Base-by-base conservation (phyloP, 2,888 invertebrate species). In the Trichopria drosophilae region DNA sequence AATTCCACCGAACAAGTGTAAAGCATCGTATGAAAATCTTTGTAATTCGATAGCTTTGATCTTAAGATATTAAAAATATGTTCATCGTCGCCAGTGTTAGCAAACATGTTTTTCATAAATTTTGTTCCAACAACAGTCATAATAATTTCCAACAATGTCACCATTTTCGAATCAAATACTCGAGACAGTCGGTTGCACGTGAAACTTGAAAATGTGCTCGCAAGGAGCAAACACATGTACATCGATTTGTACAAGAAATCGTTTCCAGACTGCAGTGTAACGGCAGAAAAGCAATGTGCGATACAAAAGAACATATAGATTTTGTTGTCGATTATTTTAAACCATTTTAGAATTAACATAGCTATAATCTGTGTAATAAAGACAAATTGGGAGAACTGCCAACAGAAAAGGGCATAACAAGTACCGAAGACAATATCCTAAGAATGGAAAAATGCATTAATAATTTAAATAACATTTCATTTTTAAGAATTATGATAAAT, bases 351-450 rank as follows among this genome's bases (percentile, higher is more conserved):
- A 2, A 84, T 76, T 64, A 89, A 85, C 57, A 92, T 79, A 3
- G 88, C 85, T 4, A 86, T 74, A 0, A 85, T 79, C 72, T 93
- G 91, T 0, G 89, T 89, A 3, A 87, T 79, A 61, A 91, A 83
- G 48, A 90, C 84, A 66, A 92, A 89, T 63, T 90, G 90, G 0
- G 90, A 84, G 78, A 93, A 91, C 75, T 93, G 87, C 86, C 90
- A 89, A 60, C 82, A 82, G 0, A 84, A 70, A 0, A 84, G 72
- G 54, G 82, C 81, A 0, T 80, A 60, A 43, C 67, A 48, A 6
- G 68, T 67, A 2, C 55, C 50, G 7, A 63, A 50, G 13, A 60
- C 50, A 19, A 71, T 60, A 23, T 66, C 60, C 75, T 76, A 66
- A 13, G 71, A 69, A n/a, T n/a, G n/a, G n/a, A n/a, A 26, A 40